Percentiles rank a stretch among this genome's conserved stretches.
phyloP scores from a whole-genome alignment of 2,797 vertebrate genomes.

The Erethizon dorsatum region DNA sequence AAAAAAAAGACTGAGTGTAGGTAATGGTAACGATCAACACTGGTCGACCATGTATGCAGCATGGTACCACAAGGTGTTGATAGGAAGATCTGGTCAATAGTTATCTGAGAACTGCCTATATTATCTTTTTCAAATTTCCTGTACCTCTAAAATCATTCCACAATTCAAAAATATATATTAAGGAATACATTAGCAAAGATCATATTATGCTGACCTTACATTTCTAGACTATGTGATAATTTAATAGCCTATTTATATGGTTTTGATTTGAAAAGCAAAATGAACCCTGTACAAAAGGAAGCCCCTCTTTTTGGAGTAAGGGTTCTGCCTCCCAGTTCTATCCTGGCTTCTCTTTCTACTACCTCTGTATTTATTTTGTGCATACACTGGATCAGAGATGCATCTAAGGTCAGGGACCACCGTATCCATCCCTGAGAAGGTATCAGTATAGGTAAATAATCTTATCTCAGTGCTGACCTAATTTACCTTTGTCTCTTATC shows the following conservation, averaged over 20 bases:
- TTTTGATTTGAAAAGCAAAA: conserved; percentile 10
- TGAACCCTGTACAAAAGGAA: neutral
- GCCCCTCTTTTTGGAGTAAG: neutral
- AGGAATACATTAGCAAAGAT: conserved; percentile 17
- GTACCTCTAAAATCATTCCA: conserved; percentile 9
- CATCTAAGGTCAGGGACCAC: conserved; percentile 16
- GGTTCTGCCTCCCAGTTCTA: neutral
- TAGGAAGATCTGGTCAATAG: neutral
- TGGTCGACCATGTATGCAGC: neutral
- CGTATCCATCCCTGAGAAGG: neutral
- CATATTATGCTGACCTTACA: neutral
- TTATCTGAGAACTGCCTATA: neutral
- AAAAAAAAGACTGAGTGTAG: neutral
- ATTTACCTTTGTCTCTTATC: conserved; percentile 55
- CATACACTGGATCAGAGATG: neutral
- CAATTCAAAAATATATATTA: conserved; percentile 21
- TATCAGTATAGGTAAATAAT: conserved; percentile 52
- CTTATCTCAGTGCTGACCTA: conserved; percentile 45
- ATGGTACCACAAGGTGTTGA: neutral
- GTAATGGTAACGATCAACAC: neutral
- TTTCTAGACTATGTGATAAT: neutral
- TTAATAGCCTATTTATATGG: neutral
- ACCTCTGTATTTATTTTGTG: neutral
- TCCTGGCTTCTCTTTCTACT: neutral
- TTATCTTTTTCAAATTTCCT: neutral